phyloP scores from a whole-genome alignment of 2,113 vertebrate species.

The Chroicocephalus ridibundus region DNA sequence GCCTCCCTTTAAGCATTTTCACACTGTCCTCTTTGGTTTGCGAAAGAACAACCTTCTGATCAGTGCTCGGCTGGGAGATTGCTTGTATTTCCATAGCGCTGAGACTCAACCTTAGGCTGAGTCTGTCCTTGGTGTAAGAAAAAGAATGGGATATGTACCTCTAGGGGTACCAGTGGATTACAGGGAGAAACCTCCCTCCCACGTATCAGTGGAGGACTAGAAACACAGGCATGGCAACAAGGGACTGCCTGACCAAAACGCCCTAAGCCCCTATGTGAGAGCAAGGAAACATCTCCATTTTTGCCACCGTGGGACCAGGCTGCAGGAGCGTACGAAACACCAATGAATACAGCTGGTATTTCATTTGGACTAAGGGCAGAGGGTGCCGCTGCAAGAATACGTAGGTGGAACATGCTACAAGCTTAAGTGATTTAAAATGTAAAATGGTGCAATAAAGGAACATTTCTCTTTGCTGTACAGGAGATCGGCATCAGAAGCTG shows the following conservation, averaged over 20 bases:
- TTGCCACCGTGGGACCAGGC: not conserved
- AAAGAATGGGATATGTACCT: not conserved
- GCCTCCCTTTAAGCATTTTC: not conserved
- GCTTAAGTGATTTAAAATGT: not conserved
- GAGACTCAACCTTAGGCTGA: not conserved
- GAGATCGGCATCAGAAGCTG: not conserved
- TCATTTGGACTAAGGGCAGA: not conserved
- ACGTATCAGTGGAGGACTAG: not conserved
- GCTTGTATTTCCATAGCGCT: not conserved
- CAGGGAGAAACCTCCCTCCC: not conserved
- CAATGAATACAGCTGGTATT: not conserved
- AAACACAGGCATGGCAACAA: not conserved
- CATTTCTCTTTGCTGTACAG: not conserved
- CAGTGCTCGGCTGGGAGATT: not conserved
- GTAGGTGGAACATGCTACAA: not conserved
- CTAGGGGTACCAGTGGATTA: not conserved
- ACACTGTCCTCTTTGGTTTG: not conserved
- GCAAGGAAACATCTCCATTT: not conserved
- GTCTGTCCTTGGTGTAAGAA: not conserved
- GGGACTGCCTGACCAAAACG: not conserved
- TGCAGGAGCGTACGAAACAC: accelerated
- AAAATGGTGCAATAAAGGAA: not conserved
- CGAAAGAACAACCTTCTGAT: not conserved
- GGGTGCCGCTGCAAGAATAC: not conserved
- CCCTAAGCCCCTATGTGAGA: not conserved